Evolutionary conservation across 2,797 vertebrate genomes (phyloP), one percentile per base, ranked within the genome.

Genomic region (Melanotaenia nigrans): DNA sequence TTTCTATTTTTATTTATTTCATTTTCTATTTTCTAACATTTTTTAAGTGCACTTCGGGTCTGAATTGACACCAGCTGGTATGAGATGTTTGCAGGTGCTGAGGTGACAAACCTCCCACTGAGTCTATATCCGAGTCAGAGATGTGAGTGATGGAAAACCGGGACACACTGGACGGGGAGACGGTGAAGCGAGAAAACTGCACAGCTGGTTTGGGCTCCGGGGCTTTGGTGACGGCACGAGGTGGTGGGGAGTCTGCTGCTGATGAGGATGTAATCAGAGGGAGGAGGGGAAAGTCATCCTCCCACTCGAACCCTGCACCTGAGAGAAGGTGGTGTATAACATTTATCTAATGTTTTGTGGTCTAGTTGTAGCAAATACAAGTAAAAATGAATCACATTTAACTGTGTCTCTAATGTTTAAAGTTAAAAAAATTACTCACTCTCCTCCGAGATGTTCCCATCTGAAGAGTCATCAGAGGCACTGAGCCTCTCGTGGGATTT

Each of bases 101-200:
- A 65, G 3, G 36, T 2, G 16, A 78, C 88, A 32, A 60, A 99
- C 98, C 97, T 96, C 94, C 94, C 62, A 86, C 87, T 0, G 95
- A 94, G 72, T 95, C 94, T 77, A 96, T 85, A 14, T 96, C 96
- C 0, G 95, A 94, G 90, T 99, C 97, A 0, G 96, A 95, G 83
- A 99, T 96, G 24, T 98, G 97, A 3, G 98, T 98, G 90, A 99
- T 98, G 87, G 97, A 99, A 92, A 99, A 99, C 12, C 98, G 96
- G 38, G 97, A 98, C 38, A 93, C 86, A 0, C 84, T 92, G 66
- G 96, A 93, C 0, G 97, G 96, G 0, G 96, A 98, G 42, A 99
- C 96, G 0, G 95, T 96, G 95, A 99, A 99, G 25, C 97, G 96
- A 33, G 98, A 98, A 81, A 88, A 93, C 81, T 93, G 93, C 10